Conservation (phyloP, 2,888 invertebrate species). For the Lymantria monacha region DNA sequence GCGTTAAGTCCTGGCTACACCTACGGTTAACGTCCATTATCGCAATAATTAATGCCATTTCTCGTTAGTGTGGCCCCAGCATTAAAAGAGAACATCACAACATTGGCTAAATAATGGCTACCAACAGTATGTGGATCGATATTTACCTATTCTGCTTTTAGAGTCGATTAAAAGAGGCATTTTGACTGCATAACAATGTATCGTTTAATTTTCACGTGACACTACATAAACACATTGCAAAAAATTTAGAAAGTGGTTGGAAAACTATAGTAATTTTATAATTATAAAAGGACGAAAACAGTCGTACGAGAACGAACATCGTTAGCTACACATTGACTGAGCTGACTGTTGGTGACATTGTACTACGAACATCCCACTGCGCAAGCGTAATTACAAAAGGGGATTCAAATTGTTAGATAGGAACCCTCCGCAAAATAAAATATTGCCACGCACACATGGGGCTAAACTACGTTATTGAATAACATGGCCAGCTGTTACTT, state of each 20-base stretch:
- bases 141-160: conserved; percentile 71
- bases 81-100: background rate
- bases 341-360: conserved; percentile 53
- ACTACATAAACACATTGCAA: conserved; percentile 60
- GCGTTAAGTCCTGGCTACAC: no score
- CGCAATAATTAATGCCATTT: no score
- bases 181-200: conserved; percentile 33
- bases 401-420: conserved; percentile 49
- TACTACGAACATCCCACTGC: conserved; percentile 63
- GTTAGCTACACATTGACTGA: conserved; percentile 57
- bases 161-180: conserved; percentile 71
- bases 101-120: conserved; percentile 52
- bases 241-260: conserved; percentile 30
- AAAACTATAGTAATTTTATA: conserved; percentile 28
- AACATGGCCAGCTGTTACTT: conserved; percentile 63
- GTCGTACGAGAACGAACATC: conserved; percentile 58
- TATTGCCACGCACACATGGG: conserved; percentile 58
- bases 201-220: conserved; percentile 52
- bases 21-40: no score
- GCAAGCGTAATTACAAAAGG: conserved; percentile 73
- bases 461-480: conserved; percentile 31
- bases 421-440: conserved; percentile 30
- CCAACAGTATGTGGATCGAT: conserved; percentile 63
- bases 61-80: no score
- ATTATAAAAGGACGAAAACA: conserved; percentile 46